Evolutionary conservation across 1,140 invertebrate species (phyloP).

Genomic region (Neotoxoptera formosana): DNA sequence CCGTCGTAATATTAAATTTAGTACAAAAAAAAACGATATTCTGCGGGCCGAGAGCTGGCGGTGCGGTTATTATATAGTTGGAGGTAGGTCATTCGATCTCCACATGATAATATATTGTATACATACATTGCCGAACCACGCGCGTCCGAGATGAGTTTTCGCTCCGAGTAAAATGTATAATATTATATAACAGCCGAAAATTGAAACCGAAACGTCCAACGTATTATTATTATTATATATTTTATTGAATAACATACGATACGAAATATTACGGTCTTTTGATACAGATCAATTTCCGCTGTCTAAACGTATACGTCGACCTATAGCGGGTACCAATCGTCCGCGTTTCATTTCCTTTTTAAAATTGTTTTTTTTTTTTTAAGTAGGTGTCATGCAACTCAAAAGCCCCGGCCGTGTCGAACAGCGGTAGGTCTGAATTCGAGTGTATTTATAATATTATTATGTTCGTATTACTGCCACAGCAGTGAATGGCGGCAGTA

Average conservation of each 20-base stretch:
- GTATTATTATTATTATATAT: too few relatives aligned
- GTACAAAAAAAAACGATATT: too few relatives aligned
- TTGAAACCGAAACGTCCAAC: background rate
- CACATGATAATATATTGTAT: too few relatives aligned
- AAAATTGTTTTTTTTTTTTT: background rate
- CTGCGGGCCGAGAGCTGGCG: too few relatives aligned
- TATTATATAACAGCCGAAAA: background rate
- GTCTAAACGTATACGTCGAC: background rate
- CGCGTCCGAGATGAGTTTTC: background rate
- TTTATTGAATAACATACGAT: background rate
- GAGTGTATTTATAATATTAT: too few relatives aligned
- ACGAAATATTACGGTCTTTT: background rate
- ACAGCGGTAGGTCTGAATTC: background rate
- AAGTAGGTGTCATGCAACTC: background rate
- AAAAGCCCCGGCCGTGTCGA: background rate
- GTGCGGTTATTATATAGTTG: too few relatives aligned
- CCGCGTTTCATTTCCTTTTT: background rate
- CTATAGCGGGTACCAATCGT: background rate
- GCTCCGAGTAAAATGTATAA: background rate
- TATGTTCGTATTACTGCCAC: background rate
- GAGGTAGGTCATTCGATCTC: too few relatives aligned
- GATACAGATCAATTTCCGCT: background rate
- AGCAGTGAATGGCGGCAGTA: too few relatives aligned
- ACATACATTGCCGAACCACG: background rate
- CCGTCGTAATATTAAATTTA: background rate